Evolutionary conservation across 2,113 vertebrate species (phyloP), one percentile per base, ranked within the genome.

Genomic region (Oncorhynchus clarkii): DNA sequence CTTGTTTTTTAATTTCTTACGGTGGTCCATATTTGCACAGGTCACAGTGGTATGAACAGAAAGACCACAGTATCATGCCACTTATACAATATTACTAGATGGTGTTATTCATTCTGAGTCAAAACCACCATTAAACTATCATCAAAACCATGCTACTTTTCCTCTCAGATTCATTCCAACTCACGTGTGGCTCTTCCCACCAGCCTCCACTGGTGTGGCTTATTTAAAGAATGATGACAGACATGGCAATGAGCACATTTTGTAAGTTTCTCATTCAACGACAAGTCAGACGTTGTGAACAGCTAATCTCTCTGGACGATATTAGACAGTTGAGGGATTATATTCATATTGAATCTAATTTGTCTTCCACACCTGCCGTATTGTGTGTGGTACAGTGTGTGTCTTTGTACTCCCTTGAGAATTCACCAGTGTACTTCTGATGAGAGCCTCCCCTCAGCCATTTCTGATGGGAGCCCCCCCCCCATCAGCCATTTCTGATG

Each of bases 371-470:
- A 91, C 87, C 91, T 92, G 91, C 82, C 80, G 78, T 51, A 51
- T 77, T 82, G 80, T 82, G 78, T 72, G 82, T 75, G 59, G 79
- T 6, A 93, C 92, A 93, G 89, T 89, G 90, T 86, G 82, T 34
- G 59, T 81, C 88, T 90, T 92, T 93, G 90, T 93, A 67, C 77
- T 89, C 86, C 83, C 77, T 0, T 20, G 85, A 88, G 91, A 90
- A 91, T 88, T 88, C 86, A 78, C 74, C 83, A 57, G 48, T 69
- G 78, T 88, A 77, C 34, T 66, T 85, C 75, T 74, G 39, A 78
- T 76, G 80, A 70, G 67, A 72, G 84, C 83, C 75, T 74, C 31
- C 29, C 26, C 26, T 2, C 26, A 27, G 26, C 26, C 26, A 27
- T 27, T 66, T 85, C 75, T 74, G 39, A 78, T 76, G 80, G 72